Evolutionary conservation across 2,113 vertebrate species (phyloP).

Genomic region (Otus sunia): DNA sequence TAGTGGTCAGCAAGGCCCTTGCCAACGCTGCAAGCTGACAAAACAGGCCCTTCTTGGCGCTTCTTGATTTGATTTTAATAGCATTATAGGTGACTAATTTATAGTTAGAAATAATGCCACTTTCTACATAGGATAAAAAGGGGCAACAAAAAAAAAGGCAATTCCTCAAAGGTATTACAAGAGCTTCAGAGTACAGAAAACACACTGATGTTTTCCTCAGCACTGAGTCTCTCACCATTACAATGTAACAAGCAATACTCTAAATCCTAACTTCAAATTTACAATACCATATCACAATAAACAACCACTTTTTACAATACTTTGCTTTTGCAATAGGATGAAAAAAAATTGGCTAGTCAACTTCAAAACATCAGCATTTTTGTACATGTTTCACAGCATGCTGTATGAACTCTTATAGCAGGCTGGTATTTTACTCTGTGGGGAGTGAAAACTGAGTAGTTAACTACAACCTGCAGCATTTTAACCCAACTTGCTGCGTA

Average conservation of each 20-base stretch:
- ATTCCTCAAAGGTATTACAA: not conserved
- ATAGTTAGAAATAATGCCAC: not conserved
- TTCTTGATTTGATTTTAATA: not conserved
- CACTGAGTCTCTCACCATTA: not conserved
- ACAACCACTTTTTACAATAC: not conserved
- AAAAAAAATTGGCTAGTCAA: rapidly evolving
- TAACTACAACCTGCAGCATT: not conserved
- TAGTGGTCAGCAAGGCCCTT: not conserved
- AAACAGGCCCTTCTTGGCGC: not conserved
- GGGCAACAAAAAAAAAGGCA: not conserved
- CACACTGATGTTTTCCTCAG: not conserved
- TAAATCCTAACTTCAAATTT: not conserved
- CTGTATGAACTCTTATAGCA: not conserved
- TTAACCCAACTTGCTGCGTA: not conserved
- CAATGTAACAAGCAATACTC: not conserved
- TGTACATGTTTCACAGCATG: rapidly evolving
- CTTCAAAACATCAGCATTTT: not conserved
- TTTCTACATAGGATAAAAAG: not conserved
- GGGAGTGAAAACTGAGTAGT: not conserved
- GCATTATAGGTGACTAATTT: not conserved
- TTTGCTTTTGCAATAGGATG: not conserved
- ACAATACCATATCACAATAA: not conserved
- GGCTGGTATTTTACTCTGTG: not conserved
- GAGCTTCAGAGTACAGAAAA: not conserved
- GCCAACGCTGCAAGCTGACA: not conserved